Evolutionary conservation across 2,888 invertebrate genomes (phyloP).

Genomic region (Congeria kusceri): DNA sequence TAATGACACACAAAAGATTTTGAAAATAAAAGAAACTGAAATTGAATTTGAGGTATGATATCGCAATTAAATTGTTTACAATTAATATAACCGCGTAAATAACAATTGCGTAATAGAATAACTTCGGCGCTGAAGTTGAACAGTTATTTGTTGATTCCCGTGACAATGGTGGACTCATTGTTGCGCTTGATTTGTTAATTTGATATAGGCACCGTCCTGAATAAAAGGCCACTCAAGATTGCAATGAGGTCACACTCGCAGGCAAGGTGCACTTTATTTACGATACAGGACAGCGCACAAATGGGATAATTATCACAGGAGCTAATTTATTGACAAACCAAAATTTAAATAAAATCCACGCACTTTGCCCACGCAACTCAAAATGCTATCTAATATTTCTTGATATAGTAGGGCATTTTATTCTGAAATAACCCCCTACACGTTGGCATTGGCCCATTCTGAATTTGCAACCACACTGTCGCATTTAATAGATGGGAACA

Average conservation of each 20-base stretch:
- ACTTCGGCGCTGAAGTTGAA: not conserved
- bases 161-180: not conserved
- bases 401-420: too few species aligned
- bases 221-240: not conserved
- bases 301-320: not conserved
- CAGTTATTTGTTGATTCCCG: not conserved
- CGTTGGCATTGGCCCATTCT: too few species aligned
- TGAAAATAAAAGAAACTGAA: not conserved
- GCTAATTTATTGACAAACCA: not conserved
- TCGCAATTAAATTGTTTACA: conserved; percentile 5
- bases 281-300: not conserved
- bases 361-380: too few species aligned
- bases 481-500: too few species aligned
- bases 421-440: too few species aligned
- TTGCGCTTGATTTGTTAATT: not conserved
- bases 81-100: not conserved
- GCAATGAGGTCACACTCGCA: not conserved
- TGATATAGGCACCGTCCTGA: not conserved
- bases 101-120: not conserved
- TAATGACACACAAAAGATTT: not conserved
- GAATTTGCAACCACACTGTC: too few species aligned
- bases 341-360: not conserved
- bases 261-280: not conserved
- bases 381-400: too few species aligned
- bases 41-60: not conserved